Evolutionary conservation across 2,797 vertebrate genomes (phyloP).

Genomic region (Labroides dimidiatus): DNA sequence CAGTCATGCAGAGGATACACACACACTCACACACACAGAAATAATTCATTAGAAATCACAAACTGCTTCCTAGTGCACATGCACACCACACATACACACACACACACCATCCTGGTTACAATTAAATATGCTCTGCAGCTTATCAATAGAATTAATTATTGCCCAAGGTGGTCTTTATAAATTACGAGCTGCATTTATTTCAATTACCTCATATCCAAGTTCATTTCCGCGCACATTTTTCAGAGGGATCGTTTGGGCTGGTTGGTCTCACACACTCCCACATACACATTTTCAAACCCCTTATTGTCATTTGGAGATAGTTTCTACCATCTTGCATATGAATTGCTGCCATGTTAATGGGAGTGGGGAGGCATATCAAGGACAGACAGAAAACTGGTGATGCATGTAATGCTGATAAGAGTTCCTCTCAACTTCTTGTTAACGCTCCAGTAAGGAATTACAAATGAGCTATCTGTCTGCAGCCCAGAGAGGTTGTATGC

Average conservation of each 20-base stretch:
- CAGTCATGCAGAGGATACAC: conserved; percentile 23
- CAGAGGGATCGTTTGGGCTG: conserved; percentile 35
- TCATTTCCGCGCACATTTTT: conserved; percentile 67
- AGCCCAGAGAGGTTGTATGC: conserved; percentile 35
- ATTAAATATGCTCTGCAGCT: conserved; percentile 65
- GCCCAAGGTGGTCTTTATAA: conserved; percentile 71
- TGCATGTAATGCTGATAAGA: conserved; percentile 77
- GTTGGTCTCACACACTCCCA: conserved; percentile 16
- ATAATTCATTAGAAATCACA: conserved; percentile 16
- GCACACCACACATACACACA: conserved; percentile 5
- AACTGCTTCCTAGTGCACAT: conserved; percentile 15
- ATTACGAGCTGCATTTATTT: conserved; percentile 73
- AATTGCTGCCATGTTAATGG: conserved; percentile 77
- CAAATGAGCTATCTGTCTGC: conserved; percentile 51
- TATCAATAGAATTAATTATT: conserved; percentile 78
- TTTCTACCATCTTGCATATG: conserved; percentile 68
- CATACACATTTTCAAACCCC: conserved; percentile 47
- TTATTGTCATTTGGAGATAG: conserved; percentile 67
- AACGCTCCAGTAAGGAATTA: conserved; percentile 59
- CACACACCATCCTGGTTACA: conserved; percentile 27
- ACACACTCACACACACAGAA: conserved; percentile 4
- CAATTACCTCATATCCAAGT: conserved; percentile 73
- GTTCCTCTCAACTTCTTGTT: conserved; percentile 68
- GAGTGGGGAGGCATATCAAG: conserved; percentile 72
- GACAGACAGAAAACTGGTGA: conserved; percentile 72